Base-by-base conservation (phyloP, 2,797 vertebrate species). In the Odontamblyopus rebecca region DNA sequence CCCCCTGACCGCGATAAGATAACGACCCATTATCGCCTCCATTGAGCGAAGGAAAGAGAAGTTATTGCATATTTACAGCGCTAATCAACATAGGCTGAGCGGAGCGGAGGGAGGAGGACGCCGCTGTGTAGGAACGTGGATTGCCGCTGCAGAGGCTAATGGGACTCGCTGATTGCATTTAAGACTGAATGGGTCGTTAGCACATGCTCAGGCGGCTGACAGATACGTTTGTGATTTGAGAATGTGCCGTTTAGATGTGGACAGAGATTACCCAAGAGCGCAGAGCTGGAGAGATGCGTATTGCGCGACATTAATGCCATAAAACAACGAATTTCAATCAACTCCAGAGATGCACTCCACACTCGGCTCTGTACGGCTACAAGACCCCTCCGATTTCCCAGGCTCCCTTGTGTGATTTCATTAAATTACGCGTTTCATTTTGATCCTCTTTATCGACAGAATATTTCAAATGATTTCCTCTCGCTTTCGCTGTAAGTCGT, bases 11-110 rank as follows among this genome's bases (percentile, higher is more conserved):
- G 85, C 68, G 82, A 84, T 89, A 88, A 93, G 90, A 89, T 81
- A 89, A 89, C 84, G 79, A 78, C 27, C 89, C 88, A 88, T 94
- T 92, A 91, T 89, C 85, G 69, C 75, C 86, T 75, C 82, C 85
- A 82, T 91, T 92, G 84, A 85, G 76, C 72, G 26, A 38, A 48
- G 69, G 69, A 74, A 71, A 75, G 83, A 79, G 79, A 83, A 85
- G 73, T 79, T 88, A 90, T 82, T 88, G 90, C 85, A 72, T 86
- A 83, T 90, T 89, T 77, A 82, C 86, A 68, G 60, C 81, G 70
- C 85, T 86, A 86, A 92, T 93, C 85, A 91, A 87, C 89, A 82
- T 74, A 77, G 48, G 76, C 77, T 78, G 83, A 68, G 76, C 70
- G 82, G 23, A 56, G 44, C 48, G 61, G 59, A 41, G 16, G 62